phyloP scores from a whole-genome alignment of 2,113 vertebrate genomes.

The Atherinomorus stipes region DNA sequence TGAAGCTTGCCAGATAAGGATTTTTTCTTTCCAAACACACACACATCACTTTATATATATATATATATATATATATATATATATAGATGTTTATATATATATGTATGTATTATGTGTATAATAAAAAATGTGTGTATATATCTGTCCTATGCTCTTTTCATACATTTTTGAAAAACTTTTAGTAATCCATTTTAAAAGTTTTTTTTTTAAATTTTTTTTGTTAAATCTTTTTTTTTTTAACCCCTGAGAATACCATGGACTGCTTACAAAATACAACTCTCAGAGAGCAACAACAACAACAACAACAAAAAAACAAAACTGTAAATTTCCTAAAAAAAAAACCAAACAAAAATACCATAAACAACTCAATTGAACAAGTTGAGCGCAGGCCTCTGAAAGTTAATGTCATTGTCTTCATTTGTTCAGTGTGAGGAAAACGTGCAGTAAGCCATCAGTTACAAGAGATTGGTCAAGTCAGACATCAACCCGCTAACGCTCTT shows the following conservation, averaged over 20 bases:
- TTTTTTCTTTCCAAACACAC: conserved; percentile 62
- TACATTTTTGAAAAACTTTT: conserved; percentile 62
- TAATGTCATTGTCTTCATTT: conserved; percentile 45
- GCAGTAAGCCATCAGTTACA: conserved; percentile 29
- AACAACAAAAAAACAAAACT: too few species aligned
- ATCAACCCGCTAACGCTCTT: background rate
- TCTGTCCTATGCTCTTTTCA: conserved; percentile 48
- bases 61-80: conserved; percentile 35
- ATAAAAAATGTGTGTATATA: conserved; percentile 15
- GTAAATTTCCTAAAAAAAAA: conserved; percentile 35
- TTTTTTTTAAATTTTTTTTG: conserved; percentile 64
- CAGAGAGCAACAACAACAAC: conserved; percentile 59
- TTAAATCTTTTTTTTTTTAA: conserved; percentile 62
- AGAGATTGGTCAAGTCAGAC: conserved; percentile 40
- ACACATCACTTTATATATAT: conserved; percentile 59
- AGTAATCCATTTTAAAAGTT: conserved; percentile 51
- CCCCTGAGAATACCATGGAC: conserved; percentile 83
- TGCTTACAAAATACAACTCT: conserved; percentile 79
- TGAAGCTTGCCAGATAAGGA: conserved; percentile 72
- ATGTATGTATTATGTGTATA: conserved; percentile 65
- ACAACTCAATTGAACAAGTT: conserved; percentile 24
- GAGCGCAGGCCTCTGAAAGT: conserved; percentile 65
- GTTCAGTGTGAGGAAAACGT: conserved; percentile 16
- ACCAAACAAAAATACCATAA: conserved; percentile 46
- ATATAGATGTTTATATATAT: conserved; percentile 27